Percentiles rank a stretch among this genome's conserved stretches.
phyloP scores from a whole-genome alignment of 1,140 invertebrate genomes.

The Zaprionus tsacasi region DNA sequence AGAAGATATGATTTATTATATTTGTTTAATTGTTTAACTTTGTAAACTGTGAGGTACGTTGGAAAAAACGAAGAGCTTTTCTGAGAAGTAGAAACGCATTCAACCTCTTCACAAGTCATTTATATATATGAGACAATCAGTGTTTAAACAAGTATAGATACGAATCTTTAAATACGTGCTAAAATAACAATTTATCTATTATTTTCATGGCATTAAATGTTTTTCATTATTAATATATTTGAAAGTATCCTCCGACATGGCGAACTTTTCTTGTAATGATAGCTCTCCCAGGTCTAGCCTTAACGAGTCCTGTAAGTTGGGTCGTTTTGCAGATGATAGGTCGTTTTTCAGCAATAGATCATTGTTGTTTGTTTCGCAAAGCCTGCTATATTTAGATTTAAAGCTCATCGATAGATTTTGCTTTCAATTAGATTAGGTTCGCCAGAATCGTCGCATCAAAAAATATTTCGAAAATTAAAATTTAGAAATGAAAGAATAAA shows the following conservation, averaged over 20 bases:
- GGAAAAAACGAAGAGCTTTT: not conserved
- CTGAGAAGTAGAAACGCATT: not conserved
- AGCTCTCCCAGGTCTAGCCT: too few relatives aligned
- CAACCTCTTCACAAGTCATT: not conserved
- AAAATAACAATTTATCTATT: not conserved
- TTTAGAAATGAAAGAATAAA: conserved; percentile 2
- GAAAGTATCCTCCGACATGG: too few relatives aligned
- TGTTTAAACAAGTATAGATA: not conserved
- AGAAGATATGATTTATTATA: not conserved
- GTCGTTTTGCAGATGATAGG: too few relatives aligned
- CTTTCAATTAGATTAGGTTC: not conserved
- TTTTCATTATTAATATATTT: too few relatives aligned
- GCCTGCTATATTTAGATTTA: not conserved
- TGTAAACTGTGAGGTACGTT: not conserved
- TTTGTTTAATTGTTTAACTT: not conserved
- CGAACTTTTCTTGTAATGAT: too few relatives aligned
- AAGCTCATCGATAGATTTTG: not conserved
- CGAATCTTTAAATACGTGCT: too few relatives aligned
- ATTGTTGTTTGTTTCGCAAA: not conserved
- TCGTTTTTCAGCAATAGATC: too few relatives aligned
- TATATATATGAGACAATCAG: not conserved
- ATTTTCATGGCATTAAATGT: not conserved
- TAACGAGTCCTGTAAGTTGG: too few relatives aligned
- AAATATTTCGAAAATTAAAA: not conserved
- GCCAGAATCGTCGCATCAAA: not conserved